Evolutionary conservation across 2,113 vertebrate genomes (phyloP), one percentile per base, ranked within the genome.

Genomic region (Redunca redunca): DNA sequence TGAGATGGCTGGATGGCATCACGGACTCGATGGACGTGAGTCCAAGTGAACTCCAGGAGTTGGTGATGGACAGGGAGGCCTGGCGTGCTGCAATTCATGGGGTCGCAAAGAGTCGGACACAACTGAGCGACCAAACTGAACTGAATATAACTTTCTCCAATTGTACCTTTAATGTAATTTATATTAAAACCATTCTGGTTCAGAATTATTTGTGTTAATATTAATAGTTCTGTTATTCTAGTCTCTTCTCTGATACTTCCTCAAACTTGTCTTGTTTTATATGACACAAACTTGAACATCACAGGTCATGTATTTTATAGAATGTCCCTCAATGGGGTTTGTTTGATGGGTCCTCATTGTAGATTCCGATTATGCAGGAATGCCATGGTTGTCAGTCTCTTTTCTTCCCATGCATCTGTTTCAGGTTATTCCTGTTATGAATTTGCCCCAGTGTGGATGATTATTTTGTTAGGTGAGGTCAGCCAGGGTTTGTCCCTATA

Each of bases 21-120:
- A 4, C 3, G 3, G 8, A 57, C 55, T 57, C 1, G 55, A 57
- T 57, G 8, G 21, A 25, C 1, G 0, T 23, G 3, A 57, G 3
- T 57, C 1, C 19, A 16, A 53, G 52, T 17, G 16, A 53, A 53
- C 16, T 57, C 55, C 21, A 1, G 8, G 21, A 57, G 21, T 4
- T 57, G 21, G 8, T 25, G 21, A 57, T 4, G 55, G 1, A 57
- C 55, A 57, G 21, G 8, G 8, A 23, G 55, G 21, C 3, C 21
- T 57, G 55, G 8, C 1, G 8, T 57, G 21, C 55, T 57, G 21
- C 0, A 8, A 57, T 57, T 57, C 55, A 57, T 57, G 8, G 21
- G 8, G 55, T 57, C 21, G 8, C 3, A 23, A 57, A 57, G 21
- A 57, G 21, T 23, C 2, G 0, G 55, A 57, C 21, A 57, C 0